These are phyloP conservation scores for Decapterus maruadsi DNA, from an alignment of 2,797 vertebrate species.

Conservation along the genomic window DNA sequence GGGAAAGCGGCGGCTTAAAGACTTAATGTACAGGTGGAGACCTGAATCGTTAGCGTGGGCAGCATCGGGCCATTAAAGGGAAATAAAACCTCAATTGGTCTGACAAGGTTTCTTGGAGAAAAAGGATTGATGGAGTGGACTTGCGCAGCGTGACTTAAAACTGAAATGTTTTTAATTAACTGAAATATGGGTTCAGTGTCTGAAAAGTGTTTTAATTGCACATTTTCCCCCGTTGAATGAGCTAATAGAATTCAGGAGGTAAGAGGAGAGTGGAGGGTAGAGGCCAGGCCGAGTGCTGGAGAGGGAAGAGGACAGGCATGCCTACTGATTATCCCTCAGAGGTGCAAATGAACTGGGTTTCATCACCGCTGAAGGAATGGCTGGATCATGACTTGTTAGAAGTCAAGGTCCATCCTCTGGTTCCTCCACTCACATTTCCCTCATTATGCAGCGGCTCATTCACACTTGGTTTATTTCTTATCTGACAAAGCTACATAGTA, in stretches of 20 bases:
- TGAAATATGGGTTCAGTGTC: conserved; percentile 57
- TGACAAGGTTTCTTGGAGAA: conserved; percentile 39
- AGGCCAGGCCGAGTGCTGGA: conserved; percentile 52
- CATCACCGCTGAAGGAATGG: conserved; percentile 57
- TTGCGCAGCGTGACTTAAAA: conserved; percentile 48
- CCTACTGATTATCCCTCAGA: conserved; percentile 65
- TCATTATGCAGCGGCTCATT: conserved; percentile 38
- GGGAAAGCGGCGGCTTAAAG: conserved; percentile 58
- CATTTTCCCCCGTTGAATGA: conserved; percentile 53
- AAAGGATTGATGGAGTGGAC: conserved; percentile 52
- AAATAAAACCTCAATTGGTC: conserved; percentile 48
- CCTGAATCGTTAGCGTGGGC: conserved; percentile 17
- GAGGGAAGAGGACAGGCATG: conserved; percentile 52
- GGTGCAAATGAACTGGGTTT: conserved; percentile 72
- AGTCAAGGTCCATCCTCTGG: conserved; percentile 57
- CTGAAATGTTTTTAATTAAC: conserved; percentile 67
- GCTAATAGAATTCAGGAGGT: conserved; percentile 57
- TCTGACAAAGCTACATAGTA: conserved; percentile 28
- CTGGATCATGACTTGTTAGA: conserved; percentile 58
- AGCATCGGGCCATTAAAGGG: conserved; percentile 13
- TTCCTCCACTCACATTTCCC: conserved; percentile 29
- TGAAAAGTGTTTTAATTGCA: conserved; percentile 68
- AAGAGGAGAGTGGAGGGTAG: conserved; percentile 55
- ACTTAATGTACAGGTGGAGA: conserved; percentile 40
- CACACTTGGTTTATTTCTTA: conserved; percentile 39